These are phyloP conservation scores for Acridotheres tristis DNA, from an alignment of 2,797 vertebrate species.

Conservation along the genomic window DNA sequence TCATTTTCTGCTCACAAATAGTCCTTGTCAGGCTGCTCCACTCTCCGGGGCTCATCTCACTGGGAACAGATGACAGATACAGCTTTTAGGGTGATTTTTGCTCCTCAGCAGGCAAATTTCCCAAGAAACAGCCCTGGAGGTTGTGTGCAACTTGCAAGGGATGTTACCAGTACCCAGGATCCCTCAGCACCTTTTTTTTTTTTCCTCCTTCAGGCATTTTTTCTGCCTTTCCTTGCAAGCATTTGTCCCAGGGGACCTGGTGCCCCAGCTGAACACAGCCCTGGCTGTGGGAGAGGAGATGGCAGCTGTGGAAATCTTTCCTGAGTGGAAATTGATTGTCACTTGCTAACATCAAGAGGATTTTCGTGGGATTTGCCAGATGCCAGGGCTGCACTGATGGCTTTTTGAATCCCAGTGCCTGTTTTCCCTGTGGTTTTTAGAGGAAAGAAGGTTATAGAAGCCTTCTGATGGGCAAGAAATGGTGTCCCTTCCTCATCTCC, in stretches of 20 bases:
- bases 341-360: background rate
- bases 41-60: background rate
- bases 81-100: background rate
- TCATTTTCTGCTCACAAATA: fast-evolving
- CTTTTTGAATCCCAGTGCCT: background rate
- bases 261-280: background rate
- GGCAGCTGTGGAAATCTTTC: background rate
- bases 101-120: background rate
- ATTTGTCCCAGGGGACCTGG: background rate
- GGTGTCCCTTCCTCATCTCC: background rate
- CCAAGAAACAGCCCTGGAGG: background rate
- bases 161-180: fast-evolving
- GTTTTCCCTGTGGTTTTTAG: background rate
- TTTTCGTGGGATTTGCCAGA: background rate
- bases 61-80: fast-evolving
- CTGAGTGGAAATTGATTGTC: background rate
- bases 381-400: background rate
- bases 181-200: background rate
- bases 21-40: background rate
- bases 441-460: background rate
- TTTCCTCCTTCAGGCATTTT: background rate
- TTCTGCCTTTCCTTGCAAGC: background rate
- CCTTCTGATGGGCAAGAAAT: background rate
- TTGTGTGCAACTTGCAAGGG: background rate
- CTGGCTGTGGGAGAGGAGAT: background rate